Percentiles rank a stretch among this genome's conserved stretches.
phyloP scores from a whole-genome alignment of 2,797 vertebrate species.

The Channa striata region DNA sequence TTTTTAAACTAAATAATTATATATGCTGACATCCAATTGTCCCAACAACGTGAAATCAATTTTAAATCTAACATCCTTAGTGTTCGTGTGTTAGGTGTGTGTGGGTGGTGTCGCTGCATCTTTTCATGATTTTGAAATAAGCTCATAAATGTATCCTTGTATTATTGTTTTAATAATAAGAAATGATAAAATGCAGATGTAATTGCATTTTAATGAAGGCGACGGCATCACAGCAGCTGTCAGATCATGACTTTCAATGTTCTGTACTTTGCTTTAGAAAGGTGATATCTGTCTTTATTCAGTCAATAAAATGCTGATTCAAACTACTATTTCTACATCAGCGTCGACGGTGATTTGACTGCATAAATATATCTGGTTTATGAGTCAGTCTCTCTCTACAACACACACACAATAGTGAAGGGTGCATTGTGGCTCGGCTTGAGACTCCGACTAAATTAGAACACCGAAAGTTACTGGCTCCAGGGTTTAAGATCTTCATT shows the following conservation, averaged over 20 bases:
- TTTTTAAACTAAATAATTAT: background rate
- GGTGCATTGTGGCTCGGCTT: background rate
- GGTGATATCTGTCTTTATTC: slow-evolving; percentile 11
- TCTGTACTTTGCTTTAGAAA: background rate
- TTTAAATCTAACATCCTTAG: background rate
- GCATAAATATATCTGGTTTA: slow-evolving; percentile 1
- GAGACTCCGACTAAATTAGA: slow-evolving; percentile 15
- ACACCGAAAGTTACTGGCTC: slow-evolving; percentile 4
- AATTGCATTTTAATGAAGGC: background rate
- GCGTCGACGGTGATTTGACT: background rate
- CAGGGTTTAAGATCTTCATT: slow-evolving; percentile 23
- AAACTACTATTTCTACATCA: slow-evolving; percentile 23
- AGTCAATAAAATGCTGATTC: slow-evolving; percentile 23
- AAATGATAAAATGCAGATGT: background rate
- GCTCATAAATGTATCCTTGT: background rate
- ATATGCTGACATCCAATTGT: background rate
- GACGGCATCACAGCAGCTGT: no score
- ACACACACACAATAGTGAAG: background rate
- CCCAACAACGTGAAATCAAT: background rate
- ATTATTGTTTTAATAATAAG: background rate
- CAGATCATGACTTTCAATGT: no score
- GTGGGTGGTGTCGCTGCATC: background rate
- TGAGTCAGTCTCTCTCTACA: background rate
- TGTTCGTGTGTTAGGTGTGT: background rate
- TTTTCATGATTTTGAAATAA: background rate